Evolutionary conservation across 2,113 vertebrate genomes (phyloP).

Genomic region (Cyprinus carpio): DNA sequence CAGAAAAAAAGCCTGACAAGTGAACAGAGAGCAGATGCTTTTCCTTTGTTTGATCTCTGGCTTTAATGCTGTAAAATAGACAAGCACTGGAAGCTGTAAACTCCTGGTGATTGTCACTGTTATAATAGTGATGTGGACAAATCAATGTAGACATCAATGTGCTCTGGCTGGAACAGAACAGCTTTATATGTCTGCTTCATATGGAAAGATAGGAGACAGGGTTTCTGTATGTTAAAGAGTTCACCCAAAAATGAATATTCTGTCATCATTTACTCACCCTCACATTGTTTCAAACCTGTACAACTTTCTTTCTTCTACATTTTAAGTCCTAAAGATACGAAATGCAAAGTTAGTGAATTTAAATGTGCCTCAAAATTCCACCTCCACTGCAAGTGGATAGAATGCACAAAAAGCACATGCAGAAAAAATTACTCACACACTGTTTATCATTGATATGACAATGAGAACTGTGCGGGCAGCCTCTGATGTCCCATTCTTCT

Average conservation of each 20-base stretch:
- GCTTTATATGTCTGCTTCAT: not conserved
- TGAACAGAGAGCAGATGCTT: constrained; percentile 22
- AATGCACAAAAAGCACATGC: not conserved
- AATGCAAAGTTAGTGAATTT: not conserved
- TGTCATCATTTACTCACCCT: not conserved
- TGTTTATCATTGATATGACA: constrained; percentile 31
- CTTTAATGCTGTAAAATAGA: constrained; percentile 31
- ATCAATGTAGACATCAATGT: not conserved
- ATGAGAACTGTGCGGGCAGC: constrained; percentile 28
- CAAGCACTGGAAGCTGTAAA: constrained; percentile 17
- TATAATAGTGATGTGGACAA: not conserved
- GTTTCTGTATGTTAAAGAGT: not conserved
- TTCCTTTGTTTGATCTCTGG: constrained; percentile 42
- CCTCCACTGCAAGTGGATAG: not conserved
- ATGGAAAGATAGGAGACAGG: not conserved
- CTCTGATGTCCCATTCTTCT: constrained; percentile 3
- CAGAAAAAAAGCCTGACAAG: constrained; percentile 54
- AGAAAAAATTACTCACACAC: not conserved
- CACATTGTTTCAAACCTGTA: not conserved
- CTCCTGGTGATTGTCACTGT: constrained; percentile 13
- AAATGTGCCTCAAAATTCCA: not conserved
- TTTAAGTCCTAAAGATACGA: not conserved
- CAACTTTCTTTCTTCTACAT: not conserved
- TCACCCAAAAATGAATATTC: not conserved
- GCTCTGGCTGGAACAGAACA: constrained; percentile 4